A percentile compares a stretch with the other conserved stretches of the same genome.
Conservation (phyloP, 1,140 invertebrate genomes). For the Macrotrachela quadricornifera region DNA sequence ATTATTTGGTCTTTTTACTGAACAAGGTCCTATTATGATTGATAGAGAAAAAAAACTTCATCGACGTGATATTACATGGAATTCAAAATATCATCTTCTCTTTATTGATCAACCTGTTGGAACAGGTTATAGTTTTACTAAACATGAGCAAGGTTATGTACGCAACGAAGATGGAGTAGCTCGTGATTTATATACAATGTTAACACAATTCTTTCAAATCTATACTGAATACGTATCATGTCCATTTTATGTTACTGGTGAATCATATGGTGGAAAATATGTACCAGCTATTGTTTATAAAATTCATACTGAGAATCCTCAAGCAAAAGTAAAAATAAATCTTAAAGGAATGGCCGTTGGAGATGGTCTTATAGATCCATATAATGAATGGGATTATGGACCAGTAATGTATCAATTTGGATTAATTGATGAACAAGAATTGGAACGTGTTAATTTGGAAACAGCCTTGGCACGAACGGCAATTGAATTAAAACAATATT, state of each 20-base stretch:
- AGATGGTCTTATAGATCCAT: constrained; percentile 58
- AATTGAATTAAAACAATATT: no score
- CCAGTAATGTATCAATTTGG: no score
- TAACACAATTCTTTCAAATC: no score
- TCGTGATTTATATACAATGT: constrained; percentile 22
- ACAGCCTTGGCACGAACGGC: no score
- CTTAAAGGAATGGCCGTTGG: constrained; percentile 48
- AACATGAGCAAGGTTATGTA: constrained; percentile 19
- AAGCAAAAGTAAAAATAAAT: constrained; percentile 16
- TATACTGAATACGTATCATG: constrained; percentile 2
- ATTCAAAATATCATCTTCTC: constrained; percentile 45
- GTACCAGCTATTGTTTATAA: constrained; percentile 13
- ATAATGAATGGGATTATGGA: no score
- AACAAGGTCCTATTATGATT: constrained; percentile 53
- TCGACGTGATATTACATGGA: constrained; percentile 44
- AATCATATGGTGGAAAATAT: constrained; percentile 55
- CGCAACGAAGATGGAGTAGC: constrained; percentile 29
- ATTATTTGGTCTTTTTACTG: constrained; percentile 53
- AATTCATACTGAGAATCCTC: background rate
- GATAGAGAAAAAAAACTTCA: constrained; percentile 25
- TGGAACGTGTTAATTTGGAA: background rate
- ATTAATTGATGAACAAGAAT: background rate
- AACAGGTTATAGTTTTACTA: constrained; percentile 25
- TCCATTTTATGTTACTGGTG: constrained; percentile 50
- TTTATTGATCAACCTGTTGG: constrained; percentile 58